phyloP scores from a whole-genome alignment of 2,888 invertebrate genomes.

The Leptura quadrifasciata region DNA sequence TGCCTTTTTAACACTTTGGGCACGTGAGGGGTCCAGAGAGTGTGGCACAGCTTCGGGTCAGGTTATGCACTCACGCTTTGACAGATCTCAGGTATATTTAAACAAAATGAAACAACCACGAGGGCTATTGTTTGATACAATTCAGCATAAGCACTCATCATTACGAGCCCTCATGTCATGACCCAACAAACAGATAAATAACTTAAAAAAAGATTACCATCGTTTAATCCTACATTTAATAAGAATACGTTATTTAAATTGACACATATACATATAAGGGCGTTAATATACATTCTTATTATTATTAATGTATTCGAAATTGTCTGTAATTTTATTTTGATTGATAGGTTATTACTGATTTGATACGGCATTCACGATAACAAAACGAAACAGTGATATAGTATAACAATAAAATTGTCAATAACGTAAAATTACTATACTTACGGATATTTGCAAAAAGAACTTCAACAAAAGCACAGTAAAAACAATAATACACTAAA shows the following conservation, averaged over 20 bases:
- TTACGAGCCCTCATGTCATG: constrained; percentile 16
- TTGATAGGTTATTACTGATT: constrained; percentile 42
- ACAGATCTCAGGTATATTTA: constrained; percentile 55
- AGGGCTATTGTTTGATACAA: constrained; percentile 49
- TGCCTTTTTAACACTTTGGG: constrained; percentile 43
- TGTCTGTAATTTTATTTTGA: constrained; percentile 43
- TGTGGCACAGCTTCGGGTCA: constrained; percentile 53
- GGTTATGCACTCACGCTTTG: constrained; percentile 51
- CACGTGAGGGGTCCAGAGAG: constrained; percentile 48
- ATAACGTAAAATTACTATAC: too few relatives aligned
- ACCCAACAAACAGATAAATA: constrained; percentile 10
- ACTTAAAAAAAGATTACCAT: constrained; percentile 41
- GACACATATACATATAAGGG: constrained; percentile 43
- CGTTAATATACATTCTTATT: constrained; percentile 46
- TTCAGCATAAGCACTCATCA: constrained; percentile 37
- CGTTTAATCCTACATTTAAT: constrained; percentile 42
- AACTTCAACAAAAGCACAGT: too few relatives aligned
- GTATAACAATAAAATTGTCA: not conserved
- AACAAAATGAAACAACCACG: constrained; percentile 47
- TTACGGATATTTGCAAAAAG: too few relatives aligned
- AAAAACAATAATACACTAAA: too few relatives aligned
- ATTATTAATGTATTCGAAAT: constrained; percentile 45
- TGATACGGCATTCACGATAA: not conserved
- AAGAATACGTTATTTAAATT: constrained; percentile 39
- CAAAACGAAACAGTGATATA: not conserved